Percentiles rank a stretch among this genome's conserved stretches.
phyloP scores from a whole-genome alignment of 2,888 invertebrate genomes.

The Elmis aenea region DNA sequence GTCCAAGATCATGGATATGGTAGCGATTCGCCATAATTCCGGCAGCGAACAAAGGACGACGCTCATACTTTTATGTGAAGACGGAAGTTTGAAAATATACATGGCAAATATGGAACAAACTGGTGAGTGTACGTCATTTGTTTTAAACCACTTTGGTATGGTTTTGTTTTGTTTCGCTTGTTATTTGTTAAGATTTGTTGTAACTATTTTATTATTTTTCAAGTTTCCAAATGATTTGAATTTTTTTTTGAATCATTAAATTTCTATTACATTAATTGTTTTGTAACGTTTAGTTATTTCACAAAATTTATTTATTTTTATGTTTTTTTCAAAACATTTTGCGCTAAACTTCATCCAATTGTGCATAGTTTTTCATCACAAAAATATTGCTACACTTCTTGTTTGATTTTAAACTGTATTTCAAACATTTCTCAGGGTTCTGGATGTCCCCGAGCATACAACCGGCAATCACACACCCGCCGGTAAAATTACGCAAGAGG shows the following conservation, averaged over 20 bases:
- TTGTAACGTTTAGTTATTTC: too few relatives aligned
- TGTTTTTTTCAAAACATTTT: too few relatives aligned
- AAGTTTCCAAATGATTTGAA: too few relatives aligned
- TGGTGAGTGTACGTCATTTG: constrained; percentile 35
- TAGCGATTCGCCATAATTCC: constrained; percentile 78
- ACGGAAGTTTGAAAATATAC: constrained; percentile 92
- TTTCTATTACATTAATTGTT: too few relatives aligned
- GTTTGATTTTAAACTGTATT: too few relatives aligned
- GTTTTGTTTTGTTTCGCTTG: background rate
- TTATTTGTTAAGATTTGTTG: too few relatives aligned
- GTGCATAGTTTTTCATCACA: too few relatives aligned
- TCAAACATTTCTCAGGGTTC: constrained; percentile 43
- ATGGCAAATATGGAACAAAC: constrained; percentile 84
- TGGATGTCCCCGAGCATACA: constrained; percentile 66
- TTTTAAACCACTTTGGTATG: constrained; percentile 2
- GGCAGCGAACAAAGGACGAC: constrained; percentile 81
- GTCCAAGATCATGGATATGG: constrained; percentile 95
- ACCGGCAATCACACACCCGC: constrained; percentile 45
- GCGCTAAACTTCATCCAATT: too few relatives aligned
- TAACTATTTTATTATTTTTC: too few relatives aligned
- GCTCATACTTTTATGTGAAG: constrained; percentile 88
- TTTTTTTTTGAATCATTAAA: too few relatives aligned
- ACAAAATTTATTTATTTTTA: too few relatives aligned
- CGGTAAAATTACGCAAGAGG: constrained; percentile 51
- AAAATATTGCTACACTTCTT: too few relatives aligned